Evolutionary conservation across 1,140 invertebrate species (phyloP).

Genomic region (Catajapyx aquilonaris): DNA sequence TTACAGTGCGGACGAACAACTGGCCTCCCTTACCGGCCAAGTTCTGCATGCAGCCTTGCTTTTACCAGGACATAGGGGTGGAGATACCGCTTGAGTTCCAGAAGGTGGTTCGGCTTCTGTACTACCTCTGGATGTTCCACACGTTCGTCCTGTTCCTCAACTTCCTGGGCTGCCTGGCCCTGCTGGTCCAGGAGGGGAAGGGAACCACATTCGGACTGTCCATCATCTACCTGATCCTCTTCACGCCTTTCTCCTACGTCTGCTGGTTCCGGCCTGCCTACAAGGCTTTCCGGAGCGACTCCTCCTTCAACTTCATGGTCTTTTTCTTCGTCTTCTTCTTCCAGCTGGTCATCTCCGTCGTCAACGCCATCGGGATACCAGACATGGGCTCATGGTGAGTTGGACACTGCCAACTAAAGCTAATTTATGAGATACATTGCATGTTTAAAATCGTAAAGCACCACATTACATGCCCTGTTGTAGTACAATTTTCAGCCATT

Average conservation of each 20-base stretch:
- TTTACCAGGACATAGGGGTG: slow-evolving; percentile 98
- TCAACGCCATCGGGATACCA: slow-evolving; percentile 70
- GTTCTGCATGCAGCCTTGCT: slow-evolving; percentile 88
- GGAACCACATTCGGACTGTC: slow-evolving; percentile 70
- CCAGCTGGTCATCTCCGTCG: slow-evolving; percentile 74
- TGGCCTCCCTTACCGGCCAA: slow-evolving; percentile 90
- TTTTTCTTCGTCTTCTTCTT: slow-evolving; percentile 99
- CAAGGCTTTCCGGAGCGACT: slow-evolving; percentile 81
- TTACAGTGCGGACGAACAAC: slow-evolving; percentile 68
- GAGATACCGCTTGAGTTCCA: slow-evolving; percentile 97
- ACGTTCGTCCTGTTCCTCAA: slow-evolving; percentile 65
- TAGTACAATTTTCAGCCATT: too few relatives aligned
- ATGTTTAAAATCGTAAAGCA: too few relatives aligned
- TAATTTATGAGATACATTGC: too few relatives aligned
- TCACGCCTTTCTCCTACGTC: slow-evolving; percentile 90
- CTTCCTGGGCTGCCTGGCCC: slow-evolving; percentile 54
- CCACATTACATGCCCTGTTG: too few relatives aligned
- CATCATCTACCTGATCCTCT: slow-evolving; percentile 72
- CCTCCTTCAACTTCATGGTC: slow-evolving; percentile 98
- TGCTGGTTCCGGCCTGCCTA: slow-evolving; percentile 88
- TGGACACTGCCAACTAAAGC: too few relatives aligned
- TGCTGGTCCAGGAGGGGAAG: slow-evolving; percentile 37
- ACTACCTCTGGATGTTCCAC: slow-evolving; percentile 95
- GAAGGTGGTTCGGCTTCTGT: slow-evolving; percentile 77
- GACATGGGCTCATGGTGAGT: slow-evolving; percentile 59